phyloP scores from a whole-genome alignment of 2,797 vertebrate species.

The Anguilla marmorata region DNA sequence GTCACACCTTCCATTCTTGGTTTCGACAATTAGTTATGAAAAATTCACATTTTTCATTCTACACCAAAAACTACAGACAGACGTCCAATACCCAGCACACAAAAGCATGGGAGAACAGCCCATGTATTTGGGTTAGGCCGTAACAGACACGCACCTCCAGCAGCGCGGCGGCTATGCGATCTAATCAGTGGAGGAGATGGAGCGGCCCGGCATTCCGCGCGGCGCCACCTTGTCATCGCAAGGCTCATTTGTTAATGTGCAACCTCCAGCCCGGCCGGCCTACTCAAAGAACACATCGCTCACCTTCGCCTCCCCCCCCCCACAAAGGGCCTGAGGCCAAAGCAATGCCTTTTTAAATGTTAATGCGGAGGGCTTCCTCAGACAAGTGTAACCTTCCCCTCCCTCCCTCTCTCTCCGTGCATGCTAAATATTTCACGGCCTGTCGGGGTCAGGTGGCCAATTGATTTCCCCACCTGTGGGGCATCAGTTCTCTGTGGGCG shows the following conservation, averaged over 20 bases:
- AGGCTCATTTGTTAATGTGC: slow-evolving; percentile 7
- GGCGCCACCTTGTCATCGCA: not conserved
- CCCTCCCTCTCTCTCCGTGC: not conserved
- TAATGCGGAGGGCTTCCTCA: slow-evolving; percentile 19
- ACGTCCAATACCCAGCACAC: not conserved
- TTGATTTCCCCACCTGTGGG: not conserved
- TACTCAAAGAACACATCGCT: not conserved
- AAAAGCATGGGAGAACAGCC: not conserved
- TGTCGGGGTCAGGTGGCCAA: slow-evolving; percentile 14
- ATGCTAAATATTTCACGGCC: slow-evolving; percentile 17
- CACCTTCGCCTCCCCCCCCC: not conserved
- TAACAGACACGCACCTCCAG: not conserved
- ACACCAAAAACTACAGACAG: not conserved
- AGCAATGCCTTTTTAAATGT: slow-evolving; percentile 14
- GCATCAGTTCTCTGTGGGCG: not conserved
- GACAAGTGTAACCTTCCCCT: slow-evolving; percentile 15
- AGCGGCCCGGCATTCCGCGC: not conserved
- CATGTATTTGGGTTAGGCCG: not conserved
- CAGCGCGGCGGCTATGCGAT: not conserved
- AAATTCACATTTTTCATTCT: not conserved
- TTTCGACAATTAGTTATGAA: not conserved
- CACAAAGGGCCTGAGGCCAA: not conserved
- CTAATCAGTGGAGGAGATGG: not conserved
- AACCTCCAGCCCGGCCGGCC: not conserved
- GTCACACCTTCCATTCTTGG: not conserved